These are phyloP conservation scores for Sarcophaga peregrina DNA, from an alignment of 1,140 invertebrate species.

Conservation along the genomic window DNA sequence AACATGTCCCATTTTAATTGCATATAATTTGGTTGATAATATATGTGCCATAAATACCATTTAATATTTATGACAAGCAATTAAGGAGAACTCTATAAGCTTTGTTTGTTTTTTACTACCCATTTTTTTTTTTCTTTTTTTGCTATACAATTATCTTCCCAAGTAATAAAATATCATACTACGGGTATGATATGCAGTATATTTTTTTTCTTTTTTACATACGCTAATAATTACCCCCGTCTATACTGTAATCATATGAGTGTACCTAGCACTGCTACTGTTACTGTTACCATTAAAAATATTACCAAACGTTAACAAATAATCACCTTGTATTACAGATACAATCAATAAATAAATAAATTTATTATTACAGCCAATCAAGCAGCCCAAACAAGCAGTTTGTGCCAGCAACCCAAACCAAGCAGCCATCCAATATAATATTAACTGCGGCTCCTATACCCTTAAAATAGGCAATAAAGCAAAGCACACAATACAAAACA, in stretches of 20 bases:
- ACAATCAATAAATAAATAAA: constrained; percentile 7
- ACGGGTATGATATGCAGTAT: too few species aligned
- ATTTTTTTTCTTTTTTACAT: too few species aligned
- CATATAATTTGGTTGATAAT: too few species aligned
- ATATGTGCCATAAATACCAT: neutral
- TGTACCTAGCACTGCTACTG: neutral
- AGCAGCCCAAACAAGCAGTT: neutral
- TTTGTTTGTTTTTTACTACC: neutral
- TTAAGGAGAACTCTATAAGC: neutral
- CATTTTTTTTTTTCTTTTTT: neutral
- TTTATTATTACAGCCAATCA: neutral
- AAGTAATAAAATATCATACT: neutral
- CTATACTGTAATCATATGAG: too few species aligned
- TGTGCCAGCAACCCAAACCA: neutral
- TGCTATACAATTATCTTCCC: neutral
- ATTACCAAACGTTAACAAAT: neutral
- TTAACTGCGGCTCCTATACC: neutral
- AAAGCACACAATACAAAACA: neutral
- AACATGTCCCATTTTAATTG: too few species aligned
- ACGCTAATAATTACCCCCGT: too few species aligned
- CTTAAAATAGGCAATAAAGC: neutral
- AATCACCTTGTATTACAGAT: constrained; percentile 9
- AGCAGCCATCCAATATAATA: too few species aligned
- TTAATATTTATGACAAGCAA: constrained; percentile 11
- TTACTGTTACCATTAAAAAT: neutral